A percentile compares a stretch with the other conserved stretches of the same genome.
Evolutionary conservation across 2,888 invertebrate genomes (phyloP).

Genomic region (Nemoura dubitans): DNA sequence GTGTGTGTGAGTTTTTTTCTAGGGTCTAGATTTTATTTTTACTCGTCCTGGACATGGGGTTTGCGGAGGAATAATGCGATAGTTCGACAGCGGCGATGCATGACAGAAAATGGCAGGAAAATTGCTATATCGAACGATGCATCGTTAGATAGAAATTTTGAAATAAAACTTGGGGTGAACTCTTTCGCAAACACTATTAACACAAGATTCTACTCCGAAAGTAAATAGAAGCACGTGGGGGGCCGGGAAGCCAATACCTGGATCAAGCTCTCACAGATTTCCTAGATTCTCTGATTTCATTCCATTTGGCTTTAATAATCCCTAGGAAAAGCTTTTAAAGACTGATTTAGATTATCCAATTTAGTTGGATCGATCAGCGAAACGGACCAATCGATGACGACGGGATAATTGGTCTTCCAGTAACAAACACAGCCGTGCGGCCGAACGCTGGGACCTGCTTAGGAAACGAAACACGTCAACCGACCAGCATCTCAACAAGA

Average conservation of each 20-base stretch:
- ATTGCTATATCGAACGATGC: neutral
- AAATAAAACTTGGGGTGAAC: neutral
- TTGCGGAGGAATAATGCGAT: neutral
- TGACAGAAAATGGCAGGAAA: neutral
- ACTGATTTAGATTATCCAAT: neutral
- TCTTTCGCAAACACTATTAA: neutral
- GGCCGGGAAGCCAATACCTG: neutral
- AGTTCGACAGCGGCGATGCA: neutral
- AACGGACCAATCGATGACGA: neutral
- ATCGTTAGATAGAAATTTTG: neutral
- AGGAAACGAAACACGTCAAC: neutral
- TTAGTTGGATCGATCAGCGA: neutral
- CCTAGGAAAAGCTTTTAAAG: neutral
- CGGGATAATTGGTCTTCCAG: neutral
- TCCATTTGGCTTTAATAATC: conserved; percentile 9
- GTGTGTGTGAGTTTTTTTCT: neutral
- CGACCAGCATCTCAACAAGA: neutral
- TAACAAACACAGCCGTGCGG: neutral
- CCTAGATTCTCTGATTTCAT: neutral
- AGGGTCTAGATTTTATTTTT: neutral
- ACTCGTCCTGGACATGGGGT: neutral
- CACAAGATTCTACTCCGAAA: neutral
- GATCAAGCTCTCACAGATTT: neutral
- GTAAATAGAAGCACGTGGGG: neutral
- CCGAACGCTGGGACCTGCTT: neutral